Conservation (phyloP, 2,888 invertebrate species). For the Thelaira solivaga region DNA sequence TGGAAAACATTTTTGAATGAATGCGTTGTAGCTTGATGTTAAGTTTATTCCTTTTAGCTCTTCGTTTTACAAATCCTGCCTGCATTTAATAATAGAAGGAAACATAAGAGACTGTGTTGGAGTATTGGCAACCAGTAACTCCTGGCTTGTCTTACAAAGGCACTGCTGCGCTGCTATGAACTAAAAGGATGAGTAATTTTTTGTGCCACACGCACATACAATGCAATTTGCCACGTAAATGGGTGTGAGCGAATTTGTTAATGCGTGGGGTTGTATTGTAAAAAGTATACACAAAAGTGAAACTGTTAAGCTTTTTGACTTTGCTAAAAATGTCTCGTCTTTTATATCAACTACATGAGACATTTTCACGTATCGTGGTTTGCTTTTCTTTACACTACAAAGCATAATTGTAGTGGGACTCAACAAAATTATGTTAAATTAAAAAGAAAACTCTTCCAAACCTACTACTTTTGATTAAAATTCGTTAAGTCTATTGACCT, state of each 20-base stretch:
- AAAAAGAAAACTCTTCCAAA: too few species aligned
- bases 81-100: slow-evolving; percentile 16
- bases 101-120: neutral
- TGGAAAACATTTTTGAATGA: neutral
- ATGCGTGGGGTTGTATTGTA: slow-evolving; percentile 18
- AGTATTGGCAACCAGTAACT: slow-evolving; percentile 12
- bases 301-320: slow-evolving; percentile 55
- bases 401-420: neutral
- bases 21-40: slow-evolving; percentile 42
- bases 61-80: slow-evolving; percentile 44
- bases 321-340: slow-evolving; percentile 54
- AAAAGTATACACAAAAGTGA: slow-evolving; percentile 10
- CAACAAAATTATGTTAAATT: neutral
- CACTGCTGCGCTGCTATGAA: neutral
- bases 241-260: slow-evolving; percentile 14
- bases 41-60: slow-evolving; percentile 51
- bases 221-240: slow-evolving; percentile 15
- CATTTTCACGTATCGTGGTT: slow-evolving; percentile 39
- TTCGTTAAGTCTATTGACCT: too few species aligned
- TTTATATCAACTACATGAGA: slow-evolving; percentile 40
- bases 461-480: too few species aligned
- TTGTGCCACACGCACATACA: slow-evolving; percentile 13
- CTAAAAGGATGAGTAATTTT: slow-evolving; percentile 29
- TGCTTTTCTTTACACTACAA: neutral
- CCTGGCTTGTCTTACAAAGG: slow-evolving; percentile 25